Percentiles rank a stretch among this genome's conserved stretches.
Evolutionary conservation across 2,113 vertebrate species (phyloP).

Genomic region (Rhombomys opimus): DNA sequence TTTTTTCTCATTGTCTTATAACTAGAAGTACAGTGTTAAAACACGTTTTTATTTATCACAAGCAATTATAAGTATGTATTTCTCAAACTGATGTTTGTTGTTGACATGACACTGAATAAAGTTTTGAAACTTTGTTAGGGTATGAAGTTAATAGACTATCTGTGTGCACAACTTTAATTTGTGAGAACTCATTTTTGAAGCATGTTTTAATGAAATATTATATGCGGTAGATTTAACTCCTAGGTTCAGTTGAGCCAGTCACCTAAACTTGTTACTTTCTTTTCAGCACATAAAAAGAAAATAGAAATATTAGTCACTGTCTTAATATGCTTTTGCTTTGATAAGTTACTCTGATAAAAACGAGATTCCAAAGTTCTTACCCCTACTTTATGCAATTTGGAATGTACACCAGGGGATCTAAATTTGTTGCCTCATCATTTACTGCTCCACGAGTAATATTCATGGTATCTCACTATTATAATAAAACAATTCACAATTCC

Average conservation of each 20-base stretch:
- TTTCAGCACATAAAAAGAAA: not conserved
- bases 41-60: not conserved
- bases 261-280: not conserved
- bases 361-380: not conserved
- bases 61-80: not conserved
- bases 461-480: not conserved
- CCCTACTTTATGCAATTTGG: not conserved
- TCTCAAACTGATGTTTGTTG: not conserved
- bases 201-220: not conserved
- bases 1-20: not conserved
- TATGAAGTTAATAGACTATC: not conserved
- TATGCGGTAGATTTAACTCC: not conserved
- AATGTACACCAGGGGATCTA: not conserved
- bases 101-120: not conserved
- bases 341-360: not conserved
- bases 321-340: not conserved
- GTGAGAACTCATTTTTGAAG: not conserved
- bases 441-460: not conserved
- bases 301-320: not conserved
- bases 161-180: not conserved
- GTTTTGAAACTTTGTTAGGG: not conserved
- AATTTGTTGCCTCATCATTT: not conserved
- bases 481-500: not conserved
- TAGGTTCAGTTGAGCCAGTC: not conserved
- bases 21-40: not conserved